Percentiles rank a stretch among this genome's conserved stretches.
These are phyloP conservation scores for Nycticorax nycticorax DNA, from an alignment of 2,113 vertebrate genomes.

Conservation along the genomic window DNA sequence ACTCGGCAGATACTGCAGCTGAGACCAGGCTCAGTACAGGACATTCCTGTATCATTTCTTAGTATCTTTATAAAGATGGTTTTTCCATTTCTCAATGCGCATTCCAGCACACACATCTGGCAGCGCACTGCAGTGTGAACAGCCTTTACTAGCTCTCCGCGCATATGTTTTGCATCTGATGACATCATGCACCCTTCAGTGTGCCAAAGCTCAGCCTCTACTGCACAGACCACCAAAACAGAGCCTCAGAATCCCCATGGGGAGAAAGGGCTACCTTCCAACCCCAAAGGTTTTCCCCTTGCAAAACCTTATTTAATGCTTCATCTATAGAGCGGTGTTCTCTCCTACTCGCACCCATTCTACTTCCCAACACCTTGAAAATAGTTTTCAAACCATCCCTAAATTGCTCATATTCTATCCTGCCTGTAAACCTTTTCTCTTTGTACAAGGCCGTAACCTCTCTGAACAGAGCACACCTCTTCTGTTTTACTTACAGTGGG, in stretches of 20 bases:
- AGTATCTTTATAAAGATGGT: constrained; percentile 51
- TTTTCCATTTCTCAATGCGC: constrained; percentile 55
- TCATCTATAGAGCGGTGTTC: constrained; percentile 9
- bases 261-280: constrained; percentile 38
- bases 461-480: not conserved
- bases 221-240: constrained; percentile 76
- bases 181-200: constrained; percentile 68
- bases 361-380: not conserved
- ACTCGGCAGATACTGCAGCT: constrained; percentile 49
- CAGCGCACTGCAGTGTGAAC: constrained; percentile 39
- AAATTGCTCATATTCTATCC: not conserved
- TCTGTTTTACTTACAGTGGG: not conserved
- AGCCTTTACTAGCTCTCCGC: constrained; percentile 46
- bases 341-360: not conserved
- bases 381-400: not conserved
- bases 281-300: constrained; percentile 47
- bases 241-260: constrained; percentile 56
- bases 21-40: constrained; percentile 49
- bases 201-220: constrained; percentile 68
- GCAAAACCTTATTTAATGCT: constrained; percentile 47
- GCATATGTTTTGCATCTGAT: constrained; percentile 71
- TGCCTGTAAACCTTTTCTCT: not conserved
- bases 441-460: not conserved
- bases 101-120: constrained; percentile 67
- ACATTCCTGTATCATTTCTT: constrained; percentile 60